Percentiles rank a stretch among this genome's conserved stretches.
Conservation (phyloP, 1,140 invertebrate genomes). For the Heliconius eleuchia region DNA sequence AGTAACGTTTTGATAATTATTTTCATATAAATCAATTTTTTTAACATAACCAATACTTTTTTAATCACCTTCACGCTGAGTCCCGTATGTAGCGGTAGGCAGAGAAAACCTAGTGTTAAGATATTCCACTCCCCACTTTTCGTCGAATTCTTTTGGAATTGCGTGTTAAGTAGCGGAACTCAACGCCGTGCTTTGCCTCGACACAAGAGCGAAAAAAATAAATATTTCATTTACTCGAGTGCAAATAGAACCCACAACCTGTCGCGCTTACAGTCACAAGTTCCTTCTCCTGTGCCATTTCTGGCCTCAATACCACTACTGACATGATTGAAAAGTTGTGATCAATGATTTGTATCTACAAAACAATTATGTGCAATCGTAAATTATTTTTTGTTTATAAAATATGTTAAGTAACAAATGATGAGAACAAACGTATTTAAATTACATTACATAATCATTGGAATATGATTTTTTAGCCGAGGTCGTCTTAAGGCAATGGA, state of each 20-base stretch:
- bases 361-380: not conserved
- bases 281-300: too few relatives aligned
- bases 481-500: constrained; percentile 29
- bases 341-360: not conserved
- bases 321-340: not conserved
- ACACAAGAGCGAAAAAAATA: too few relatives aligned
- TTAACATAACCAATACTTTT: not conserved
- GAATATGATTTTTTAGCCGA: constrained; percentile 24
- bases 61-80: too few relatives aligned
- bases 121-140: too few relatives aligned
- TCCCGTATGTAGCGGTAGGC: too few relatives aligned
- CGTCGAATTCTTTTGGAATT: too few relatives aligned
- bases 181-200: too few relatives aligned
- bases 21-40: not conserved
- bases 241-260: too few relatives aligned
- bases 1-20: not conserved
- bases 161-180: too few relatives aligned
- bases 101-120: too few relatives aligned
- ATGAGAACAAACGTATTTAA: not conserved
- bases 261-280: too few relatives aligned
- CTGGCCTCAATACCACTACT: not conserved
- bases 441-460: not conserved
- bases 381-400: not conserved
- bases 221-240: too few relatives aligned
- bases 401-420: not conserved